Evolutionary conservation across 2,888 invertebrate genomes (phyloP).

Genomic region (Bugulina stolonifera): DNA sequence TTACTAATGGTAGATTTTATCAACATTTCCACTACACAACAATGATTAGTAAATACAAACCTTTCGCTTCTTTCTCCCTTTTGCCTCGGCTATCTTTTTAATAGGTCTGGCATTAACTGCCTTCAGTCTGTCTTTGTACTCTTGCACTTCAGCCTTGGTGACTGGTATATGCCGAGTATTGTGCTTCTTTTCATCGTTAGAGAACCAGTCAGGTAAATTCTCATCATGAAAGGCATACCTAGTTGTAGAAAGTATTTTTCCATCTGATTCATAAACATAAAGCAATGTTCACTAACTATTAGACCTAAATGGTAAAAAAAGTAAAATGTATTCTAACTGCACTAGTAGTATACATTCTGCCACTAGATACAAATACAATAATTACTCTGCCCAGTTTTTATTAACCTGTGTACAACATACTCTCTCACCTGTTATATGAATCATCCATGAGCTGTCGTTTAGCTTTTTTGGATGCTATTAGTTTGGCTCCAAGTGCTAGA

Average conservation of each 20-base stretch:
- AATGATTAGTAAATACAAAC: too few species aligned
- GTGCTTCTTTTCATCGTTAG: slow-evolving; percentile 83
- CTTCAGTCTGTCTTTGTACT: slow-evolving; percentile 67
- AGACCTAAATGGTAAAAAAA: too few species aligned
- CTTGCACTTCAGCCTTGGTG: slow-evolving; percentile 72
- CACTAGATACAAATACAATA: too few species aligned
- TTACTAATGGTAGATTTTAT: too few species aligned
- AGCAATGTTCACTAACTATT: too few species aligned
- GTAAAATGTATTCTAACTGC: too few species aligned
- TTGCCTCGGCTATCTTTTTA: slow-evolving; percentile 95
- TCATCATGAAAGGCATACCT: slow-evolving; percentile 82
- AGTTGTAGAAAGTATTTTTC: too few species aligned
- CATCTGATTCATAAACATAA: too few species aligned
- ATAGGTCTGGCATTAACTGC: slow-evolving; percentile 91
- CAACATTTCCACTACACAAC: too few species aligned
- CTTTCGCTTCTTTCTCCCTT: slow-evolving; percentile 91
- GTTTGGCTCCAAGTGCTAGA: slow-evolving; percentile 82
- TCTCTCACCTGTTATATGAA: slow-evolving; percentile 72
- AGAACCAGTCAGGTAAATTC: slow-evolving; percentile 91
- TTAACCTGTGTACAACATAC: too few species aligned
- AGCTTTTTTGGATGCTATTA: slow-evolving; percentile 82
- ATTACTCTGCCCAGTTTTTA: too few species aligned
- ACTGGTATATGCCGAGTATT: slow-evolving; percentile 77
- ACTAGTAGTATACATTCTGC: too few species aligned
- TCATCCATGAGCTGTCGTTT: slow-evolving; percentile 82